These are phyloP conservation scores for Perizoma affinitatum DNA, from an alignment of 2,888 invertebrate species.

Conservation along the genomic window DNA sequence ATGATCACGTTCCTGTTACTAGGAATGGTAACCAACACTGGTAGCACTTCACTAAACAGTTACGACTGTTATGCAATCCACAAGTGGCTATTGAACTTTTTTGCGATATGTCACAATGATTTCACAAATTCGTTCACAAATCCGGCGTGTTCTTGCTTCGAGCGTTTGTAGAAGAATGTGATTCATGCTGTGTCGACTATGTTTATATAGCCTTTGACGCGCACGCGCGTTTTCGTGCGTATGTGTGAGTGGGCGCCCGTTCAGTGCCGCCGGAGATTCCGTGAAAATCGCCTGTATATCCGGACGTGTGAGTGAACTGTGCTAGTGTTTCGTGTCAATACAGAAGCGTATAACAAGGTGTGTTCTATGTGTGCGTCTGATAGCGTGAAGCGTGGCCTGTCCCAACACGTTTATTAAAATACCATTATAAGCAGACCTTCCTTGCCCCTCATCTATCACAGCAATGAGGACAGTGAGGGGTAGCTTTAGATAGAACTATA, in stretches of 20 bases:
- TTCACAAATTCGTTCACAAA: conserved; percentile 64
- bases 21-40: conserved; percentile 57
- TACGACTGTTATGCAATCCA: conserved; percentile 51
- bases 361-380: conserved; percentile 50
- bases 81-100: conserved; percentile 46
- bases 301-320: conserved; percentile 46
- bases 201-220: conserved; percentile 51
- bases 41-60: conserved; percentile 55
- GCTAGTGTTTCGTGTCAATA: conserved; percentile 45
- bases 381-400: conserved; percentile 51
- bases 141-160: conserved; percentile 56
- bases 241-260: conserved; percentile 67
- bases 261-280: conserved; percentile 63
- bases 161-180: conserved; percentile 59
- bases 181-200: conserved; percentile 39
- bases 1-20: conserved; percentile 52
- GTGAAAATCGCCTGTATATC: conserved; percentile 60
- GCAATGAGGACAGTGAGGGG: conserved; percentile 43
- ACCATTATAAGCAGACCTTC: conserved; percentile 43
- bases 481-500: conserved; percentile 26
- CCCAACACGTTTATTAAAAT: conserved; percentile 54
- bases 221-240: conserved; percentile 49
- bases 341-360: conserved; percentile 36
- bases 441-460: conserved; percentile 42
- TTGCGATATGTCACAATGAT: conserved; percentile 75